Conservation (phyloP, 2,113 vertebrate genomes). For the Melozone crissalis region DNA sequence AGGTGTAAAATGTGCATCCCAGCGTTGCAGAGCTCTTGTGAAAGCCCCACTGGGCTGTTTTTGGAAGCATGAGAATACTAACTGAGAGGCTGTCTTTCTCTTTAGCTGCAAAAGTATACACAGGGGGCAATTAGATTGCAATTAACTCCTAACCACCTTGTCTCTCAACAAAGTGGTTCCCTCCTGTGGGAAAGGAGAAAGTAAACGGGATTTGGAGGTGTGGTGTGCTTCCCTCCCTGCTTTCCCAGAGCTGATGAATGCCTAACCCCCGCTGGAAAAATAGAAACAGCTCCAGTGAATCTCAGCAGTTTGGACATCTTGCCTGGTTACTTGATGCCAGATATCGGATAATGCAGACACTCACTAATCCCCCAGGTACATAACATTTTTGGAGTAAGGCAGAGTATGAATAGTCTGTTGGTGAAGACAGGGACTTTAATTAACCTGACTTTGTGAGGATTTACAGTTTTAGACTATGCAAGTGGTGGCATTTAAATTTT, state of each 20-base stretch:
- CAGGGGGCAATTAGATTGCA: conserved; percentile 30
- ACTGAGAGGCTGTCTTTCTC: neutral
- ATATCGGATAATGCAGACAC: neutral
- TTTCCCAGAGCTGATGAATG: conserved; percentile 3
- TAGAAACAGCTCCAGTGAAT: conserved; percentile 24
- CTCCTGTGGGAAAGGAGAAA: conserved; percentile 43
- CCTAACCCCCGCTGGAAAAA: conserved; percentile 45
- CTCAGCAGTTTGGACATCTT: neutral
- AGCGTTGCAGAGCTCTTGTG: neutral
- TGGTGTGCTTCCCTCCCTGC: neutral
- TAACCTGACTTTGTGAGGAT: neutral
- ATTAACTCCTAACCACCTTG: conserved; percentile 52
- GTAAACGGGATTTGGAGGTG: conserved; percentile 21
- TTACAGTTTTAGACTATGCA: neutral
- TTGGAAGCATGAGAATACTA: neutral
- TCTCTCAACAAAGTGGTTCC: conserved; percentile 46
- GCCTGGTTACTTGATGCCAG: conserved; percentile 16
- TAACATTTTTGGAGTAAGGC: neutral
- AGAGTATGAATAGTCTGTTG: neutral
- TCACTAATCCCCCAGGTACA: neutral
- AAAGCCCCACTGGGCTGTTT: neutral
- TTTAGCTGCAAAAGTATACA: conserved; percentile 9
- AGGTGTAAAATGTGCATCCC: neutral
- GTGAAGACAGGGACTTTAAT: neutral
- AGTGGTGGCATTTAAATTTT: neutral